Base-by-base conservation (phyloP, 92 coral and sea anemone genomes). In the Bergia sp. region DNA sequence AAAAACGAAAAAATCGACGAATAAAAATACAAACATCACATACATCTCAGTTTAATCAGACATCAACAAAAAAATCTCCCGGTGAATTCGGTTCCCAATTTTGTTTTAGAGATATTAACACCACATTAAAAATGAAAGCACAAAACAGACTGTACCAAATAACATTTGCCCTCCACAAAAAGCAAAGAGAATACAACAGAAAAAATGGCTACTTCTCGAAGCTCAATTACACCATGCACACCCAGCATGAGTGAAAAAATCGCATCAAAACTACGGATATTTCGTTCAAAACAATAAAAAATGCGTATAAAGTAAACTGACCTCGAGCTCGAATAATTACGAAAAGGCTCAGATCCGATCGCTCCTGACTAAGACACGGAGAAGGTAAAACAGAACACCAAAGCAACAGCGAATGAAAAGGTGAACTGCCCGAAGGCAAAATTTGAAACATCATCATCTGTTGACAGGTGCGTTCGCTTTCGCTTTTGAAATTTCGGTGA, bases 301-400 rank as follows among this genome's bases (percentile, higher is more conserved):
- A 40, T 75, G 45, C 80, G 53, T 41, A 69, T 71, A 42, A 18
- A n/a, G 77, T 1, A 69, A 82, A 84, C 87, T 84, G 43, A 84
- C 87, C 87, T 84, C 79, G 43, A 84, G 79, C 87, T 84, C 79
- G 40, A 36, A 71, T 38, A 71, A 69, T 83, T 16, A 71, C 21
- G 36, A 12, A 21, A 53, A 18, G 37, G 41, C 43, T 16, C 53
- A 84, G 50, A 84, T 69, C 78, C 38, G 36, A 69, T 53, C 57
- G 41, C 50, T 82, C 37, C 10, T 82, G 58, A 29, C 58, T 43
- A 41, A 50, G 61, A 45, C 44, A 43, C 58, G 37, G n/a, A 47
- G 44, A 20, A 8, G 49, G 37, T 44, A 71, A 36, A 53, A 8
- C 58, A 18, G 58, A 53, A 8, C 58, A 53, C 58, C 1, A 21